Percentiles rank a stretch among this genome's conserved stretches.
phyloP scores from a whole-genome alignment of 2,113 vertebrate species.

The Sminthopsis crassicaudata region DNA sequence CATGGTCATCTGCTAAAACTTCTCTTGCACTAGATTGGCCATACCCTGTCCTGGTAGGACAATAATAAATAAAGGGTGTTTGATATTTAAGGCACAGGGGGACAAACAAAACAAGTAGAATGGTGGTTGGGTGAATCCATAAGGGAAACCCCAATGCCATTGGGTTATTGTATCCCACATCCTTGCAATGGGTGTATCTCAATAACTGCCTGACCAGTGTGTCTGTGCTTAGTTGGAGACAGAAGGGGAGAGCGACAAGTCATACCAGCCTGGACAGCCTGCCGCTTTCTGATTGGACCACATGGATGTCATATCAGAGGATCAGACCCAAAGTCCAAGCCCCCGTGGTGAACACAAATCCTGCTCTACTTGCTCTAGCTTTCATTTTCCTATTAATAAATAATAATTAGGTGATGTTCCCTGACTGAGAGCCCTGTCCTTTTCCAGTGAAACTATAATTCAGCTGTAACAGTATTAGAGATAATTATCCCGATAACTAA shows the following conservation, averaged over 20 bases:
- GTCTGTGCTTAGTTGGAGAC: neutral
- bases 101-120: neutral
- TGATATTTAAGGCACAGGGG: neutral
- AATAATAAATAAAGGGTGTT: conserved; percentile 45
- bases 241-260: neutral
- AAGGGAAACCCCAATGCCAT: too few relatives aligned
- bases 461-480: neutral
- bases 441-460: neutral
- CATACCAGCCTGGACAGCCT: neutral
- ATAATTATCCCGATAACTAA: neutral
- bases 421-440: neutral
- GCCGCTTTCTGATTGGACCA: neutral
- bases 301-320: neutral
- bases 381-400: neutral
- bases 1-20: neutral
- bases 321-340: neutral
- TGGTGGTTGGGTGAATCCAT: neutral
- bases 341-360: neutral
- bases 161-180: neutral
- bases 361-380: neutral
- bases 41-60: neutral
- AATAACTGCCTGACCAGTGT: neutral
- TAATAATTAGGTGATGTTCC: neutral
- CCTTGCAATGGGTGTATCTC: neutral
- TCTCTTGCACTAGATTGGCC: neutral